phyloP scores from a whole-genome alignment of 2,113 vertebrate genomes.

The Mastomys coucha region DNA sequence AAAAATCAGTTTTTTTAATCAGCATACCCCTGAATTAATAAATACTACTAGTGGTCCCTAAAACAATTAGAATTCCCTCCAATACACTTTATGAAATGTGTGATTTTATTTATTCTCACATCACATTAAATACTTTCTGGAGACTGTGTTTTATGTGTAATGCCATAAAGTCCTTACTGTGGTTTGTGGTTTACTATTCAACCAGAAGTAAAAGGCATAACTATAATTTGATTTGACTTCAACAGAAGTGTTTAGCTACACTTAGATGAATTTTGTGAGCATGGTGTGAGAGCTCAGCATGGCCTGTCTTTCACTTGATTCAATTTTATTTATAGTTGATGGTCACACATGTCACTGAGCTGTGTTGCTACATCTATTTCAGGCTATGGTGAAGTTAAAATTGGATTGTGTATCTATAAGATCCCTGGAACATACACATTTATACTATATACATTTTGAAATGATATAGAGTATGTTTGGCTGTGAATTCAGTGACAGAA shows the following conservation, averaged over 20 bases:
- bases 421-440: neutral
- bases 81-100: neutral
- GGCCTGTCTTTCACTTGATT: neutral
- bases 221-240: neutral
- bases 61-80: neutral
- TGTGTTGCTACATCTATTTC: neutral
- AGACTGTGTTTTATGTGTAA: neutral
- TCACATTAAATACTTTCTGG: neutral
- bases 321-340: neutral
- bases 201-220: neutral
- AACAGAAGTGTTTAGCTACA: neutral
- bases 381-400: neutral
- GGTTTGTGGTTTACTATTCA: neutral
- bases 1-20: neutral
- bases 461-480: neutral
- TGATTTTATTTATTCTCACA: conserved; percentile 25
- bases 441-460: neutral
- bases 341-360: neutral
- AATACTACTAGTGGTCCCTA: neutral
- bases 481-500: neutral
- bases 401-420: neutral
- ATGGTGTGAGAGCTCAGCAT: neutral
- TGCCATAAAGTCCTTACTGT: neutral
- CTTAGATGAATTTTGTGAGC: neutral
- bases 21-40: neutral